Percentiles rank a stretch among this genome's conserved stretches.
These are phyloP conservation scores for Acropora yongei DNA, from an alignment of 64 coral and sea anemone species.

Conservation along the genomic window DNA sequence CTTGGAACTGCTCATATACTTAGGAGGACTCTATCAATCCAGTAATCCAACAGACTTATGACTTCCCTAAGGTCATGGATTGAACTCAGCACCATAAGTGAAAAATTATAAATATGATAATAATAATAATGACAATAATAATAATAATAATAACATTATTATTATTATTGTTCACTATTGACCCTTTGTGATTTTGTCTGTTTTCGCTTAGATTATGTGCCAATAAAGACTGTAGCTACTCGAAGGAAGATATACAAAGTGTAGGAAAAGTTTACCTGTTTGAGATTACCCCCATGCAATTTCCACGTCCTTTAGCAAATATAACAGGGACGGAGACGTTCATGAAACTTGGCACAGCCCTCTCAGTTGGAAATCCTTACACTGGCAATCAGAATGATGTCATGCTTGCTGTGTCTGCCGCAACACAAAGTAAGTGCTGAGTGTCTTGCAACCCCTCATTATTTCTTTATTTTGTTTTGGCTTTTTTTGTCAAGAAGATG, in stretches of 20 bases:
- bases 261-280: constrained; percentile 88
- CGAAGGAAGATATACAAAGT: constrained; percentile 84
- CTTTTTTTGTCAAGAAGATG: too few relatives aligned
- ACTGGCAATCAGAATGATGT: not conserved
- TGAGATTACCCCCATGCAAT: constrained; percentile 1
- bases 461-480: too few relatives aligned
- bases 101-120: too few relatives aligned
- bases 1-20: too few relatives aligned
- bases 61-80: too few relatives aligned
- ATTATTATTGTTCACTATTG: not conserved
- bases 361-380: constrained; percentile 82
- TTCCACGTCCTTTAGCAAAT: constrained; percentile 42
- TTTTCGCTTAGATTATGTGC: constrained; percentile 78
- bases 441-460: too few relatives aligned
- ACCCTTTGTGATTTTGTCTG: not conserved
- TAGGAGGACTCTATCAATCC: too few relatives aligned
- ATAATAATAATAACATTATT: too few relatives aligned
- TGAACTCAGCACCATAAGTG: too few relatives aligned
- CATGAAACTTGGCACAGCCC: constrained; percentile 84
- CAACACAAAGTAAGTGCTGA: constrained; percentile 74
- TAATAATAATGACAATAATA: too few relatives aligned
- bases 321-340: constrained; percentile 72
- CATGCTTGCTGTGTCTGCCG: constrained; percentile 83
- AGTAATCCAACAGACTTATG: too few relatives aligned
- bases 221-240: constrained; percentile 78